phyloP scores from a whole-genome alignment of 1,140 invertebrate genomes.

The Macrosteles quadrilineatus region DNA sequence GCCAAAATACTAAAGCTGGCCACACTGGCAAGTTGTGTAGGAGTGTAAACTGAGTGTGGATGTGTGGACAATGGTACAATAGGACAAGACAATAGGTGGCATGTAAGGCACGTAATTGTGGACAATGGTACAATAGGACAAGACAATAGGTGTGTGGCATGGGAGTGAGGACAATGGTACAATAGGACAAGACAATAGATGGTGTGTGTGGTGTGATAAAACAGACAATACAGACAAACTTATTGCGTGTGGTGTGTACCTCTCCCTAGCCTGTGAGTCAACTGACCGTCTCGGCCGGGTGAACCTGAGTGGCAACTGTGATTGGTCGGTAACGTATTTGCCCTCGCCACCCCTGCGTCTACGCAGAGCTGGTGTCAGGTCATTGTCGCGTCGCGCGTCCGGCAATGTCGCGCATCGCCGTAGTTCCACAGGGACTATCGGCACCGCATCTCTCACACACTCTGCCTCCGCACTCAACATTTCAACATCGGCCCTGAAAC shows the following conservation, averaged over 20 bases:
- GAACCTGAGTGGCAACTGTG: slow-evolving; percentile 71
- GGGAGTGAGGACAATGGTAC: too few species aligned
- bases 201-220: too few species aligned
- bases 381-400: slow-evolving; percentile 45
- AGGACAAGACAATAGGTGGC: too few species aligned
- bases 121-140: too few species aligned
- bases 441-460: background rate
- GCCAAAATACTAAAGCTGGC: too few species aligned
- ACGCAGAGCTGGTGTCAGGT: slow-evolving; percentile 62
- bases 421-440: slow-evolving; percentile 36
- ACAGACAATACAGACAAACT: background rate
- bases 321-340: slow-evolving; percentile 73
- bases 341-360: slow-evolving; percentile 66
- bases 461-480: slow-evolving; percentile 16
- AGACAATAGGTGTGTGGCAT: too few species aligned
- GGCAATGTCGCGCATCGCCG: slow-evolving; percentile 52
- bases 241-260: slow-evolving; percentile 24
- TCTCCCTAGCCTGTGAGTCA: slow-evolving; percentile 12
- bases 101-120: too few species aligned
- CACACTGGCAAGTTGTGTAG: too few species aligned
- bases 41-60: too few species aligned
- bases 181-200: too few species aligned
- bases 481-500: slow-evolving; percentile 10
- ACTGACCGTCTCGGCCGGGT: slow-evolving; percentile 56
- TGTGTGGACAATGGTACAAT: too few species aligned